Conservation (phyloP, 2,113 vertebrate species). For the Pangasianodon gigas region DNA sequence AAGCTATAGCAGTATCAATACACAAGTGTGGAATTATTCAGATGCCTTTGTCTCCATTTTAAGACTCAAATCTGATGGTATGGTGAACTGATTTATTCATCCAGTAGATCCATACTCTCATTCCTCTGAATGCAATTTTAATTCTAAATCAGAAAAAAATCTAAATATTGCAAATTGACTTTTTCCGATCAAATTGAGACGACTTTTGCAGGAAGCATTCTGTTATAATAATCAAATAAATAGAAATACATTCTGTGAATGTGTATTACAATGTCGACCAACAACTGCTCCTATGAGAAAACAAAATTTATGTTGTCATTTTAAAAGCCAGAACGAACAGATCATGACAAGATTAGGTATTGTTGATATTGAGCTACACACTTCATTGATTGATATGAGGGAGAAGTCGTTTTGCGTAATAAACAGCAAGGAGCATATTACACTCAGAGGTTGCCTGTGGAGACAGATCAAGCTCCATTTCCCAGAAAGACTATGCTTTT, state of each 20-base stretch:
- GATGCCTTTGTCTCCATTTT: conserved; percentile 19
- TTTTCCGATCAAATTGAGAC: background rate
- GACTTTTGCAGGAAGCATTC: background rate
- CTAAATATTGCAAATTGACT: background rate
- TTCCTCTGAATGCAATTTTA: background rate
- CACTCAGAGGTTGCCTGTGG: background rate
- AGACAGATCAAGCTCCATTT: background rate
- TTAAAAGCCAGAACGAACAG: background rate
- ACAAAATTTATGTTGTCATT: background rate
- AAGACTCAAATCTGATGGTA: background rate
- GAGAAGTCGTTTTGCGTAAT: background rate
- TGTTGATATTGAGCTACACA: background rate
- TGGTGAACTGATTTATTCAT: background rate
- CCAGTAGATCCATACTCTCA: background rate
- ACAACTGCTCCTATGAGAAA: background rate
- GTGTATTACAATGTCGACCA: background rate
- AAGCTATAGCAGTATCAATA: background rate
- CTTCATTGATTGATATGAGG: background rate
- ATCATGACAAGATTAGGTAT: background rate
- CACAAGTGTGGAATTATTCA: background rate
- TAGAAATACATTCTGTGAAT: too few relatives aligned
- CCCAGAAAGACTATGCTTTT: background rate
- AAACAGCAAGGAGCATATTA: background rate
- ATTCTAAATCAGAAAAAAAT: background rate
- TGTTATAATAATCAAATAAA: background rate